Evolutionary conservation across 64 coral and sea anemone species (phyloP), one percentile per base, ranked within the genome.

Genomic region (Montipora cactus): DNA sequence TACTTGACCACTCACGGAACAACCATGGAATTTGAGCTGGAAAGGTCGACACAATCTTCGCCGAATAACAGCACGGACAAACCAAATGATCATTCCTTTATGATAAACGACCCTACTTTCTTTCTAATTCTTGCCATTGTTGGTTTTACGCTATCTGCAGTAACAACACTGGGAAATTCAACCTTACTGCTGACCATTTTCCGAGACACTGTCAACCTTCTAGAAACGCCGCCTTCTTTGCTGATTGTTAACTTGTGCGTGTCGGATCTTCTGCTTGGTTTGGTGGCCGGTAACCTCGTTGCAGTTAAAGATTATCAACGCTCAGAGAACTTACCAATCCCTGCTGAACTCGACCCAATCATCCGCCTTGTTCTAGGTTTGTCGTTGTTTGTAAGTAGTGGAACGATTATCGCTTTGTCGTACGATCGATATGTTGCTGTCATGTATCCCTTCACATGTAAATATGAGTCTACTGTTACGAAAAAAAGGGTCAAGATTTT

Each of bases 311-410:
- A 67, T 86, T 18, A 70, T 49, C 66, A 49, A 16, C 46, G 15
- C 7, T 86, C 67, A 9, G 28, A 86, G 37, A 2, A 71, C 48
- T 46, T 45, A 44, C 19, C 66, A 49, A 44, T 86, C 47, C 62
- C 62, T 49, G 62, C 15, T 47, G 47, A 86, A 50, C 45, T 86
- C 2, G 45, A 86, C 47, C 7, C 45, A 5, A 64, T 72, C 45
- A 16, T 86, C n/a, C 82, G 44, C 16, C 23, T 86, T 19, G 45
- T 86, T 71, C 62, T 86, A 7, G 9, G 62, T 71, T 67, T 72
- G 18, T 48, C 66, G 8, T 49, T 86, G 66, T 71, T 86, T 71
- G 82, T 86, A 8, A 86, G 82, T n/a, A 86, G 82, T 10, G 82
- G 82, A 18, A 86, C 82, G 18, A 71, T 86, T 1, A 47, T 86